Base-by-base conservation (phyloP, 2,797 vertebrate species). In the Lerista edwardsae region DNA sequence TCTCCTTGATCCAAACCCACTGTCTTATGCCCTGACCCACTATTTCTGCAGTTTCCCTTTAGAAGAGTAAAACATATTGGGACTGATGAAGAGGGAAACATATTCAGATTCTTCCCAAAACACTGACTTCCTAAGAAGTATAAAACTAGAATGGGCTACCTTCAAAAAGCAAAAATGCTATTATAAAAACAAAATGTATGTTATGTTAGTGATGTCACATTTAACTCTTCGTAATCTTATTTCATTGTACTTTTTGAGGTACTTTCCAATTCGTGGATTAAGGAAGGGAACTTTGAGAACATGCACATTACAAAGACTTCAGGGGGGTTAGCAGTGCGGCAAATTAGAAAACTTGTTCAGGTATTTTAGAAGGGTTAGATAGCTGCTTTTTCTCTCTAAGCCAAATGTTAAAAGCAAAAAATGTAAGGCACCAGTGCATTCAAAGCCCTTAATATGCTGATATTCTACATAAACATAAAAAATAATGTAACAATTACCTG, bases 401-500 rank as follows among this genome's bases (percentile, higher is more conserved):
- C 88, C 57, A 91, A 91, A 75, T 84, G 86, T 77, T 91, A 90
- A 93, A 91, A 68, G 90, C 91, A 47, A 74, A 25, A 57, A 39
- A 36, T 77, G 74, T 88, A 88, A 94, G 57, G 77, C 84, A 90
- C 86, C 89, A 93, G 78, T 90, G 90, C 57, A 93, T 89, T 93
- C 93, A 93, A 94, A 95, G 94, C 95, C 95, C 95, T 96, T 96
- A 93, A 96, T 96, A 96, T 95, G 95, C 96, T 96, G 96, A 96
- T 96, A 95, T 84, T 21, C 65, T 86, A 34, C 74, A 86, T 39
- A 88, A 81, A 86, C 74, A 83, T 71, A 86, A 80, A 91, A 59
- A 73, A 91, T 55, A n/a, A 29, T 69, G 76, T 83, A 79, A 51
- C 47, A 72, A 86, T 86, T 86, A 84, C 61, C 6, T 44, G 61